A percentile compares a stretch with the other conserved stretches of the same genome.
Evolutionary conservation across 1,140 invertebrate species (phyloP).

Genomic region (Penaeus vannamei): DNA sequence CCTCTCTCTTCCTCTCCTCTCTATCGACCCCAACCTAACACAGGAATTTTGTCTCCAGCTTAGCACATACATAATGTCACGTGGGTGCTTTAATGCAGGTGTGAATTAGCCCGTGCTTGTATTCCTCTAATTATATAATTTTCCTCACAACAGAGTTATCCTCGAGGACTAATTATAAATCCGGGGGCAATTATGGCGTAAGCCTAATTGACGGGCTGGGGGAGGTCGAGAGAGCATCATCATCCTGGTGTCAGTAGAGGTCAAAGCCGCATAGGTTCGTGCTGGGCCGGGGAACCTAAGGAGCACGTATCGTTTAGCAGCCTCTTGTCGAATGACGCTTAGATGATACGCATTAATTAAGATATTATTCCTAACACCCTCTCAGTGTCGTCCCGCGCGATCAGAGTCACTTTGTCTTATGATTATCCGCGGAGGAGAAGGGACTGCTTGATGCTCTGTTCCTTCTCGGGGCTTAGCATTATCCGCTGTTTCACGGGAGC

Average conservation of each 20-base stretch:
- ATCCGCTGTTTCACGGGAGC: no score
- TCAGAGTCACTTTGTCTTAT: no score
- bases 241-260: neutral
- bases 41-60: conserved; percentile 14
- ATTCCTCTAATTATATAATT: conserved; percentile 51
- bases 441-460: no score
- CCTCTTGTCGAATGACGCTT: neutral
- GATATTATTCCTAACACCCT: conserved; percentile 11
- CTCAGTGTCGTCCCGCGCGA: no score
- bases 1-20: neutral
- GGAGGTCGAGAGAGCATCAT: neutral
- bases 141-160: conserved; percentile 36
- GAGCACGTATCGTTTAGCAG: neutral
- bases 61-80: neutral
- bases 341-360: conserved; percentile 13
- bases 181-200: conserved; percentile 37
- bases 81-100: neutral
- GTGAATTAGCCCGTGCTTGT: conserved; percentile 38
- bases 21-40: neutral
- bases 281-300: neutral
- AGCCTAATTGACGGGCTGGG: conserved; percentile 40
- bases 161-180: conserved; percentile 47
- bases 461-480: no score
- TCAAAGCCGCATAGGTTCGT: neutral
- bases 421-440: no score